These are phyloP conservation scores for Phymanthus crucifer DNA, from an alignment of 92 coral and sea anemone genomes.

Conservation along the genomic window DNA sequence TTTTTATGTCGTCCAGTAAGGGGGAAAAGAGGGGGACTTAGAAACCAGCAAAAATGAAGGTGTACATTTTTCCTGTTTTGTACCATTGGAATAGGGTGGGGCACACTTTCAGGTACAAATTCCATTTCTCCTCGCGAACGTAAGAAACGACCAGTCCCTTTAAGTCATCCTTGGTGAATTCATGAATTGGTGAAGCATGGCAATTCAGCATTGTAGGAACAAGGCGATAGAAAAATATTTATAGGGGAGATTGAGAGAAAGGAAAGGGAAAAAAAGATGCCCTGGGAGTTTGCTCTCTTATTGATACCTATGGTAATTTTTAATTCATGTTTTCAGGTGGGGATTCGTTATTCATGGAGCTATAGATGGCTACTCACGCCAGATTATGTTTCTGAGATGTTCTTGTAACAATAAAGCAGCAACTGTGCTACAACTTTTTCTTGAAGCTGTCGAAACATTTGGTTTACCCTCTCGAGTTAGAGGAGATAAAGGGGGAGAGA, in stretches of 20 bases:
- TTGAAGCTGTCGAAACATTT: conserved; percentile 50
- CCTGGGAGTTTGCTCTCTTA: neutral
- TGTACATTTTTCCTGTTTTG: too few species aligned
- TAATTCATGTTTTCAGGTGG: conserved; percentile 49
- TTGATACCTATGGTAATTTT: neutral
- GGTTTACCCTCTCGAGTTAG: conserved; percentile 67
- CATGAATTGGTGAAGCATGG: too few species aligned
- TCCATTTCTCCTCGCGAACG: too few species aligned
- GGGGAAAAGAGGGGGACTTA: too few species aligned
- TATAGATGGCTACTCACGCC: conserved; percentile 62
- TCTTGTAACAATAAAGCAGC: conserved; percentile 58
- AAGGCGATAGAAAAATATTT: neutral
- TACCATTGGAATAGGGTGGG: too few species aligned
- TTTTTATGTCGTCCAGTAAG: too few species aligned
- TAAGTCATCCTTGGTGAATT: neutral
- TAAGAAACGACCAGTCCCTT: too few species aligned
- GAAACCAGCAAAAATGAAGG: too few species aligned
- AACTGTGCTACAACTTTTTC: conserved; percentile 54
- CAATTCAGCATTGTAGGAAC: neutral
- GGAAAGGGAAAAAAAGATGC: neutral
- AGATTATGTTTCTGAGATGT: conserved; percentile 50
- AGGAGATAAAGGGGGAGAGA: conserved; percentile 62
- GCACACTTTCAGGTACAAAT: too few species aligned
- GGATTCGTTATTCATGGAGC: conserved; percentile 64
- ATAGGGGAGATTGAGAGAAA: neutral